Evolutionary conservation across 2,888 invertebrate genomes (phyloP).

Genomic region (Auanema freiburgensis): DNA sequence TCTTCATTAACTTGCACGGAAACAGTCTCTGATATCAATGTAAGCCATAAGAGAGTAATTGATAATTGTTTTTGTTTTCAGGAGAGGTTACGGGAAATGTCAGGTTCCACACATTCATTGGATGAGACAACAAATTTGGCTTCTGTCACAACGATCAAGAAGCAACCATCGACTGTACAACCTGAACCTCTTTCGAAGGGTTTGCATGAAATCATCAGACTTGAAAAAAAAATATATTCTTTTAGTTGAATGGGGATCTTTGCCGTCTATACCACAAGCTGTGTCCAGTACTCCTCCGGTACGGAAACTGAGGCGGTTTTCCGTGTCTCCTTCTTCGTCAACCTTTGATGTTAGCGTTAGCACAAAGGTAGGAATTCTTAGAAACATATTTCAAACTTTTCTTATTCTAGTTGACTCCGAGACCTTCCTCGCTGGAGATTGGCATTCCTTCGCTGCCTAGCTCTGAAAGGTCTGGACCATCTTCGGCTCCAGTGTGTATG

Average conservation of each 20-base stretch:
- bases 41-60: slow-evolving; percentile 5
- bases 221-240: not conserved
- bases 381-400: not conserved
- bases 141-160: slow-evolving; percentile 45
- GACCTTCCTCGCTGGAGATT: slow-evolving; percentile 32
- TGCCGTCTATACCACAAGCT: slow-evolving; percentile 39
- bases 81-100: slow-evolving; percentile 48
- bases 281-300: slow-evolving; percentile 25
- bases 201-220: not conserved
- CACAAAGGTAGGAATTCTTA: slow-evolving; percentile 7
- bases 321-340: slow-evolving; percentile 37
- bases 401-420: slow-evolving; percentile 2
- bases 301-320: slow-evolving; percentile 44
- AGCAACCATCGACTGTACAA: slow-evolving; percentile 6
- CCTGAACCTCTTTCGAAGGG: slow-evolving; percentile 5
- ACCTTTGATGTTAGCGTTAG: slow-evolving; percentile 30
- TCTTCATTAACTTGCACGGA: slow-evolving; percentile 50
- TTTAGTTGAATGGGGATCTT: slow-evolving; percentile 41
- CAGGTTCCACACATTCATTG: slow-evolving; percentile 41
- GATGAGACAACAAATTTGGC: slow-evolving; percentile 35
- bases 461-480: slow-evolving; percentile 25
- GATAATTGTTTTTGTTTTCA: slow-evolving; percentile 10
- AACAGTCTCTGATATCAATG: slow-evolving; percentile 45
- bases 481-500: slow-evolving; percentile 32
- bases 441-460: slow-evolving; percentile 27